Evolutionary conservation across 1,140 invertebrate genomes (phyloP).

Genomic region (Drosophila bocqueti): DNA sequence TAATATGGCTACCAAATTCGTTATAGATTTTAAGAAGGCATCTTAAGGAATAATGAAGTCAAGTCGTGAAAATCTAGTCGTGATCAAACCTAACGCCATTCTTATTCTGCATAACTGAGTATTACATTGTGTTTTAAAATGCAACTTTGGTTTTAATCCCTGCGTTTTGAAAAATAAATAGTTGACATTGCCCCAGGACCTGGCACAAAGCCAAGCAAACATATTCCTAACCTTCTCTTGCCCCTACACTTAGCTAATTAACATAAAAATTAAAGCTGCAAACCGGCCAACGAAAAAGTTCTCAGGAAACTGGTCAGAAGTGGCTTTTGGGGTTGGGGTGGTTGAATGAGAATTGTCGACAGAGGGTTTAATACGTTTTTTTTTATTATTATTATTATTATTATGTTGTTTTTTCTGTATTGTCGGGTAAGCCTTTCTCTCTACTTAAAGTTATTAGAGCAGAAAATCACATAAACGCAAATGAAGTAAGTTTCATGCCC

Average conservation of each 20-base stretch:
- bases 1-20: not conserved
- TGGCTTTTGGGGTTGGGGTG: not conserved
- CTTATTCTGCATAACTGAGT: too few relatives aligned
- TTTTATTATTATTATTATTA: constrained; percentile 21
- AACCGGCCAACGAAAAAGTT: constrained; percentile 23
- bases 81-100: not conserved
- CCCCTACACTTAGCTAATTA: constrained; percentile 7
- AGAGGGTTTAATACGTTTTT: constrained; percentile 8
- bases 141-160: too few relatives aligned
- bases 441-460: constrained; percentile 72
- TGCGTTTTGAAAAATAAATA: not conserved
- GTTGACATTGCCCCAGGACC: constrained; percentile 30
- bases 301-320: not conserved
- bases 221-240: not conserved
- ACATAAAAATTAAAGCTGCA: constrained; percentile 32
- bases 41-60: too few relatives aligned
- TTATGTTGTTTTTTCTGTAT: constrained; percentile 33
- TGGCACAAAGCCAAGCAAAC: not conserved
- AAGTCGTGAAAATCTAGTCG: not conserved
- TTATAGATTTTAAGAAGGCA: too few relatives aligned
- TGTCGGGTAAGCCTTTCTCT: constrained; percentile 40
- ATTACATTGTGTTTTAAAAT: too few relatives aligned
- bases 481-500: constrained; percentile 81
- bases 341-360: constrained; percentile 14
- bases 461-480: constrained; percentile 81